Percentiles rank a stretch among this genome's conserved stretches.
These are phyloP conservation scores for Drosophila dives DNA, from an alignment of 2,888 invertebrate genomes.

Conservation along the genomic window DNA sequence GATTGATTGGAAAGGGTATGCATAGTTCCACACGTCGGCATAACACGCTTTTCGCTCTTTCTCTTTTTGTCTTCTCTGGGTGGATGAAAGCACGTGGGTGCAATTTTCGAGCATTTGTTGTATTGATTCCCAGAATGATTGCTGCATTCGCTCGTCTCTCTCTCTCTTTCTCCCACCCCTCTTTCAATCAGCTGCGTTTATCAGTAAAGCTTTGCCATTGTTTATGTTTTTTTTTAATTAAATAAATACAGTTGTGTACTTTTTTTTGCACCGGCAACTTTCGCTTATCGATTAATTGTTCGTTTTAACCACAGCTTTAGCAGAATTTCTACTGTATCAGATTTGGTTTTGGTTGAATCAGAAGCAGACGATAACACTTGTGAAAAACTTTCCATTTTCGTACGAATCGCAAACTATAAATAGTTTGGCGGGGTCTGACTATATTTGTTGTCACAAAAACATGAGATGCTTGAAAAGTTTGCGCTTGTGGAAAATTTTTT, in stretches of 20 bases:
- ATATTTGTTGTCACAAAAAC: slow-evolving; percentile 27
- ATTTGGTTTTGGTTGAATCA: not conserved
- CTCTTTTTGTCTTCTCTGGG: not conserved
- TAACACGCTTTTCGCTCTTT: not conserved
- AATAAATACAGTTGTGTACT: not conserved
- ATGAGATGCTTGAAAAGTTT: slow-evolving; percentile 58
- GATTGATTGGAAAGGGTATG: slow-evolving; percentile 3
- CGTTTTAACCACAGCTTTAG: not conserved
- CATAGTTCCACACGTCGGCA: not conserved
- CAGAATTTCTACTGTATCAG: not conserved
- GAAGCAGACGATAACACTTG: slow-evolving; percentile 6
- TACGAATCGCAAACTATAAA: slow-evolving; percentile 63
- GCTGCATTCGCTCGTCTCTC: slow-evolving; percentile 5
- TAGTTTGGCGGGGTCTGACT: slow-evolving; percentile 50
- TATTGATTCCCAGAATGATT: slow-evolving; percentile 21
- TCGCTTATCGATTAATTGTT: not conserved
- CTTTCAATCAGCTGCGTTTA: slow-evolving; percentile 15
- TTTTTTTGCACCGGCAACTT: slow-evolving; percentile 3
- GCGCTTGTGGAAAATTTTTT: not conserved
- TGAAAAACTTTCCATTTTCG: slow-evolving; percentile 74
- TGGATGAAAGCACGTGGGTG: slow-evolving; percentile 25
- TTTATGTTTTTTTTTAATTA: slow-evolving; percentile 12
- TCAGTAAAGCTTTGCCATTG: slow-evolving; percentile 6
- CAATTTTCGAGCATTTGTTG: slow-evolving; percentile 11
- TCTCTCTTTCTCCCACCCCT: not conserved